Evolutionary conservation across 37 sponge, comb jelly and placozoan genomes (phyloP), one percentile per base, ranked within the genome.

Genomic region (Diacarnus erythraeanus): DNA sequence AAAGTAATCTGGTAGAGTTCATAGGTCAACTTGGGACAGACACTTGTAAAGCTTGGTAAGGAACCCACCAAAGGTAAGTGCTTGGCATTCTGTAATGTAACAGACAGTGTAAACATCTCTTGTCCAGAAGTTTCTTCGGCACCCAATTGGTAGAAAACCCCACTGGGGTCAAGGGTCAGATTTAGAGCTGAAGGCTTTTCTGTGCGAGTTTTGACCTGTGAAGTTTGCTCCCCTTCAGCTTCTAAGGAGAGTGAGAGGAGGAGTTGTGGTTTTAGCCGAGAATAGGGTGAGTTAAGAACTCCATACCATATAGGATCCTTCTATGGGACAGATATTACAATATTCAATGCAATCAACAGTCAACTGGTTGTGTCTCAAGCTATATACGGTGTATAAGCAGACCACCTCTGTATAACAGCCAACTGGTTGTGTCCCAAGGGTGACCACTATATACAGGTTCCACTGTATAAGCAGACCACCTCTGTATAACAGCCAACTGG

Each of bases 251-350:
- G 66, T 30, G 80, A 43, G n/a, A 96, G 58, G 17, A 57, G 37
- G 15, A 96, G 73, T 69, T 94, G 88, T 4, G 94, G 97, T 44
- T 86, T 88, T 29, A 81, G 76, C 8, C 67, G 36, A 17, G 83
- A 65, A 66, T 88, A 91, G 42, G 61, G 57, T 8, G 75, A 83
- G 66, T 85, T 83, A 12, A 90, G 70, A 34, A 96, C 57, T 8
- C 69, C 69, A 65, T 86, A 86, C 93, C 94, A 91, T 63, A 38
- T 66, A 12, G 77, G 38, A 21, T 47, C 59, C 77, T 81, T 44
- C 38, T 35, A 42, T 72, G 25, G 10, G 54, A 20, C 9, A 72
- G 22, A 22, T 3, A 30, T 12, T 36, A 38, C 6, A 41, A 44
- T 25, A 40, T 26, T 6, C 6, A n/a, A n/a, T n/a, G n/a, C n/a